Evolutionary conservation across 2,888 invertebrate genomes (phyloP).

Genomic region (Cryptocheilus praepositus): DNA sequence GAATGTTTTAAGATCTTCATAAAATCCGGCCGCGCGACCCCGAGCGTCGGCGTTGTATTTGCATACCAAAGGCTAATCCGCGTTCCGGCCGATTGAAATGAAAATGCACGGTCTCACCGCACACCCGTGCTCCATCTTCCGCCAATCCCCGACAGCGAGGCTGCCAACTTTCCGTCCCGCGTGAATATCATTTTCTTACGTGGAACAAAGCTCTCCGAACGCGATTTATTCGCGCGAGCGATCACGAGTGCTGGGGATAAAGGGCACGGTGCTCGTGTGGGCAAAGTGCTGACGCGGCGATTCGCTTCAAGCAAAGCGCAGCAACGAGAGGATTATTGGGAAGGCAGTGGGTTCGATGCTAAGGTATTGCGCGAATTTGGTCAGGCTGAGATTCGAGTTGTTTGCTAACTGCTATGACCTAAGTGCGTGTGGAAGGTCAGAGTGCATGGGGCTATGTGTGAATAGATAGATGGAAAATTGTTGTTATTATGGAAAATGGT

Average conservation of each 20-base stretch:
- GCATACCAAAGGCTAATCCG: slow-evolving; percentile 66
- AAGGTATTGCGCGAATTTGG: no score
- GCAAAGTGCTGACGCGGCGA: slow-evolving; percentile 32
- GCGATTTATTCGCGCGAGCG: slow-evolving; percentile 25
- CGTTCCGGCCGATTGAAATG: slow-evolving; percentile 60
- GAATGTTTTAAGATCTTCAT: slow-evolving; percentile 57
- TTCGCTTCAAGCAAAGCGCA: no score
- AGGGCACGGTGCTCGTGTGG: background rate
- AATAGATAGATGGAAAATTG: no score
- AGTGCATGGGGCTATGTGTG: no score
- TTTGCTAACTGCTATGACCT: no score
- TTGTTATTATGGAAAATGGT: no score
- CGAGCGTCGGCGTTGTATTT: slow-evolving; percentile 48
- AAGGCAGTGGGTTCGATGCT: no score
- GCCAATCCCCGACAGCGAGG: no score
- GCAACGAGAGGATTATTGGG: no score
- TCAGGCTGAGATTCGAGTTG: no score
- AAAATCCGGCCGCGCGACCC: slow-evolving; percentile 48
- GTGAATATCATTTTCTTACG: slow-evolving; percentile 40
- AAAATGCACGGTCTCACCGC: slow-evolving; percentile 55
- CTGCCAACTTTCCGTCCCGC: background rate
- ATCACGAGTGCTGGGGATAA: background rate
- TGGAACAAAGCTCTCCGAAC: slow-evolving; percentile 19
- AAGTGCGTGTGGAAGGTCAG: no score
- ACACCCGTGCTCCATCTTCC: background rate